Evolutionary conservation across 1,140 invertebrate species (phyloP).

Genomic region (Arctopsyche grandis): DNA sequence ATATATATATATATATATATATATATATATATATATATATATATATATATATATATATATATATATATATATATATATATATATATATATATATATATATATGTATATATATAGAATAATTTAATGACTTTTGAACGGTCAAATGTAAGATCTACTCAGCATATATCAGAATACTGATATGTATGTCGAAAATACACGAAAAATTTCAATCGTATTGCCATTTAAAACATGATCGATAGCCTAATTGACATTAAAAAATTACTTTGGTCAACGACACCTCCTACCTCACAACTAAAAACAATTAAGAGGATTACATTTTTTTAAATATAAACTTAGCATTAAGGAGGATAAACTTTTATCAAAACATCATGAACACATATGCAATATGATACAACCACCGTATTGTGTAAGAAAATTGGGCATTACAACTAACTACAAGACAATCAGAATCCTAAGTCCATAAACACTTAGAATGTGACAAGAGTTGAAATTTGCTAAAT

Average conservation of each 20-base stretch:
- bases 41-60: constrained; percentile 3
- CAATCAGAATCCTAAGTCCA: neutral
- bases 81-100: neutral
- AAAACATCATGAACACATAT: neutral
- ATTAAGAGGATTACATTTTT: neutral
- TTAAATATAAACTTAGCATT: constrained; percentile 4
- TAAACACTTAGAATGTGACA: no score
- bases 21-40: constrained; percentile 1
- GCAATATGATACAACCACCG: neutral
- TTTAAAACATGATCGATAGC: constrained; percentile 23
- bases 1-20: no score
- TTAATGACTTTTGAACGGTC: neutral
- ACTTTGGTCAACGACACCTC: constrained; percentile 53
- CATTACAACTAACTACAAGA: no score
- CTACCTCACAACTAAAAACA: constrained; percentile 1
- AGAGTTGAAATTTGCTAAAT: neutral
- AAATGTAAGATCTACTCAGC: neutral
- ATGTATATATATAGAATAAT: constrained; percentile 15
- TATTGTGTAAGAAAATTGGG: neutral
- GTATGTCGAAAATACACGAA: constrained; percentile 35
- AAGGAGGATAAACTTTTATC: neutral
- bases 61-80: constrained; percentile 17
- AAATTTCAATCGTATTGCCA: constrained; percentile 24
- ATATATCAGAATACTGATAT: constrained; percentile 48
- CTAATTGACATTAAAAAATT: constrained; percentile 52